These are phyloP conservation scores for Chalcosyrphus nemorum DNA, from an alignment of 2,888 invertebrate species.

Conservation along the genomic window DNA sequence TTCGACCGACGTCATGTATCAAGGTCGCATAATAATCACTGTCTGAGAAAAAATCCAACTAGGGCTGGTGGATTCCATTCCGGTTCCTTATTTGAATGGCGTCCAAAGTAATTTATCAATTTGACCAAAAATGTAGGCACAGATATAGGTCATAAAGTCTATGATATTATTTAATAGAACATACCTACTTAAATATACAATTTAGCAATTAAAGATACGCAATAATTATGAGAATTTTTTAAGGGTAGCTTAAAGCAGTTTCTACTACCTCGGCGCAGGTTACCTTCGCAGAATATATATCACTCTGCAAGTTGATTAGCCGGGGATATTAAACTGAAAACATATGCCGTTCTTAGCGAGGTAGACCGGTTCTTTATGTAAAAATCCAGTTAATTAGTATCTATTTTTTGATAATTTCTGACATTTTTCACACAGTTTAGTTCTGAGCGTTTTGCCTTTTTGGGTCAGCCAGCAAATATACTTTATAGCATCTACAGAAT, in stretches of 20 bases:
- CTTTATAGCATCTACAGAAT: constrained; percentile 1
- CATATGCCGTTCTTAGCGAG: neutral
- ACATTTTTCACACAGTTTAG: neutral
- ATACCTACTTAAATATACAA: too few relatives aligned
- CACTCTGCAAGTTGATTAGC: neutral
- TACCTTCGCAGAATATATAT: neutral
- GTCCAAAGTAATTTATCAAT: neutral
- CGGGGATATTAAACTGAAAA: neutral
- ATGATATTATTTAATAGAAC: too few relatives aligned
- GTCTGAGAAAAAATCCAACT: neutral
- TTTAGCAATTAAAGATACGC: too few relatives aligned
- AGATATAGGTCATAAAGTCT: neutral
- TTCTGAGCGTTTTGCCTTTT: neutral
- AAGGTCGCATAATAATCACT: constrained; percentile 31
- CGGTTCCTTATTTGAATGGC: neutral
- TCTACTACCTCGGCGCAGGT: neutral
- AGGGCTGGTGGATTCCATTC: neutral
- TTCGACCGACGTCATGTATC: constrained; percentile 30
- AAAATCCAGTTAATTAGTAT: neutral
- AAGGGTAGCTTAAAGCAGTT: neutral
- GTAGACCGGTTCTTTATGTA: neutral
- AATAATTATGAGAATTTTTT: neutral
- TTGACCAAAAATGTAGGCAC: neutral
- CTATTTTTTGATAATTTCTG: neutral
- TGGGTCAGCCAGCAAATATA: neutral